A percentile compares a stretch with the other conserved stretches of the same genome.
phyloP scores from a whole-genome alignment of 2,113 vertebrate genomes.

The Azemiops feae region DNA sequence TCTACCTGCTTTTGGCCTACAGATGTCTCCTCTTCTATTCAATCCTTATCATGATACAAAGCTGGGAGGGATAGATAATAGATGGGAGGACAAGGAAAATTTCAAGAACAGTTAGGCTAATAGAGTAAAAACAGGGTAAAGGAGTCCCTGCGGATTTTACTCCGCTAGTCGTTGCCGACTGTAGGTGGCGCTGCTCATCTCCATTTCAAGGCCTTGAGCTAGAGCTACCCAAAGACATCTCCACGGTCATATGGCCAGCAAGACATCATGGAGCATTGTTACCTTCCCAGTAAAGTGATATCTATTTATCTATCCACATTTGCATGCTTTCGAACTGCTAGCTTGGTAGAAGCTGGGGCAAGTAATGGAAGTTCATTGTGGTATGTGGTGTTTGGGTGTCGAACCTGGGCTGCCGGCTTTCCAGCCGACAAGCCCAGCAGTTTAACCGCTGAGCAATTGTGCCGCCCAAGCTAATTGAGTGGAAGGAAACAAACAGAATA shows the following conservation, averaged over 20 bases:
- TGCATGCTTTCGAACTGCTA: background rate
- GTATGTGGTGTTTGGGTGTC: no score
- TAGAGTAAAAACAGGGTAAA: background rate
- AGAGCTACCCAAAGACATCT: background rate
- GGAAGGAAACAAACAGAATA: no score
- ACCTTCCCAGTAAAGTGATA: background rate
- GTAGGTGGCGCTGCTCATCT: background rate
- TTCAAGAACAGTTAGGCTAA: background rate
- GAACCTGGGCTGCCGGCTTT: no score
- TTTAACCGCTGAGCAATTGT: no score
- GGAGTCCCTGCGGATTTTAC: background rate
- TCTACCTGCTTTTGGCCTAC: background rate
- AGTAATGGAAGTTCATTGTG: no score
- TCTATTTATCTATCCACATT: background rate
- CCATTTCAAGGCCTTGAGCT: background rate
- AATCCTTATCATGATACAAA: background rate
- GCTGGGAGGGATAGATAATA: background rate
- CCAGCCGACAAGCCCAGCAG: no score
- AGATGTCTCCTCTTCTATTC: background rate
- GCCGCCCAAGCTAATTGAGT: no score
- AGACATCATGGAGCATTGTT: background rate
- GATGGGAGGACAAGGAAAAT: background rate
- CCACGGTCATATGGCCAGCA: background rate
- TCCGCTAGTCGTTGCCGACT: background rate
- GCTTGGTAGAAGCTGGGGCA: background rate